phyloP scores from a whole-genome alignment of 2,113 vertebrate genomes.

The Alectura lathami region DNA sequence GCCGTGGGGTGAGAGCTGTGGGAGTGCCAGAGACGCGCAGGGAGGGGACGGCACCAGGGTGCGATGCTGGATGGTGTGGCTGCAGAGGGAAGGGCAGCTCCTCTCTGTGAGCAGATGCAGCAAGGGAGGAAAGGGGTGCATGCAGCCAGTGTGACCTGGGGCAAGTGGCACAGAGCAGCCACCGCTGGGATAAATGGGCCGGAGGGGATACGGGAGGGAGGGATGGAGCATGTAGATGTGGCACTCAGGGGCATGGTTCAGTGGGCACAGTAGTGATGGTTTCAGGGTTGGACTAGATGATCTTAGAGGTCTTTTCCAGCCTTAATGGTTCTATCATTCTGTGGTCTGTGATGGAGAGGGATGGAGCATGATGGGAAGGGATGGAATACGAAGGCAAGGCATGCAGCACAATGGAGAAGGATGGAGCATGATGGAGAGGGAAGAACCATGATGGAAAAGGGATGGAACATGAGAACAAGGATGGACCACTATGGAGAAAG shows the following conservation, averaged over 20 bases:
- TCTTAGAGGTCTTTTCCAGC: no score
- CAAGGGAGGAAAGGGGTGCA: neutral
- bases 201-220: neutral
- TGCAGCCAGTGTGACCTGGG: neutral
- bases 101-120: neutral
- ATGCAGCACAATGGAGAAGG: neutral
- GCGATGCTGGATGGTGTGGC: neutral
- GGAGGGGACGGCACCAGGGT: neutral
- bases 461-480: neutral
- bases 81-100: neutral
- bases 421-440: neutral
- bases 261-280: no score
- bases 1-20: neutral
- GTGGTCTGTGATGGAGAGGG: neutral
- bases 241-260: no score
- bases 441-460: neutral
- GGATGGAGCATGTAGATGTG: neutral
- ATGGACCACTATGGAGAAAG: neutral
- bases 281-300: no score
- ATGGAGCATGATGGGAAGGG: neutral
- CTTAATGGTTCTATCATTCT: no score
- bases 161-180: neutral
- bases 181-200: accelerated
- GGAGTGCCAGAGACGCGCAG: no score
- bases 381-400: neutral